phyloP scores from a whole-genome alignment of 2,113 vertebrate species.

The Microtus richardsoni region DNA sequence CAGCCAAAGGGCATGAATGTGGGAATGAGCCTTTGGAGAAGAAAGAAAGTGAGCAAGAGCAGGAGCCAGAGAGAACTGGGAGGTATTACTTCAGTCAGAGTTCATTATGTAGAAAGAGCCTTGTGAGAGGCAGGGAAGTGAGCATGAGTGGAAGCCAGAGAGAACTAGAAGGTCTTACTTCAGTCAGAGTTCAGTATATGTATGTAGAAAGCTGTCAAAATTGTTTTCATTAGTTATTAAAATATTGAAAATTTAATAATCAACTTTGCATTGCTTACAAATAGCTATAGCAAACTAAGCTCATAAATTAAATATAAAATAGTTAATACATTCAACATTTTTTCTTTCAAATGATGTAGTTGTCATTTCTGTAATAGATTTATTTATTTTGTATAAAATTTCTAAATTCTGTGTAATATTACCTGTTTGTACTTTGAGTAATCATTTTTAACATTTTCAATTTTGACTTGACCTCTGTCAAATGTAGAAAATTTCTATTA shows the following conservation, averaged over 20 bases:
- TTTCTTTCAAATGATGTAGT: not conserved
- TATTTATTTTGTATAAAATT: not conserved
- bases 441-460: conserved; percentile 64
- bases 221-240: not conserved
- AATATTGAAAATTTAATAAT: not conserved
- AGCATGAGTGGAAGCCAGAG: not conserved
- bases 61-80: not conserved
- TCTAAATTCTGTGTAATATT: conserved; percentile 20
- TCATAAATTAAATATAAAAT: not conserved
- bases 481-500: conserved; percentile 49
- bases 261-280: not conserved
- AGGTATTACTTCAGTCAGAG: not conserved
- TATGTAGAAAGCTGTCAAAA: not conserved
- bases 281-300: not conserved
- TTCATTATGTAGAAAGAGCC: not conserved
- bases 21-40: not conserved
- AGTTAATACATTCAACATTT: not conserved
- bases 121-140: not conserved
- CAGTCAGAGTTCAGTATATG: not conserved
- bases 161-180: not conserved
- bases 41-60: not conserved
- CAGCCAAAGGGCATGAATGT: not conserved
- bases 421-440: conserved; percentile 41
- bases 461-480: conserved; percentile 55
- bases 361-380: not conserved